Evolutionary conservation across 2,797 vertebrate genomes (phyloP), one percentile per base, ranked within the genome.

Genomic region (Anguilla anguilla): DNA sequence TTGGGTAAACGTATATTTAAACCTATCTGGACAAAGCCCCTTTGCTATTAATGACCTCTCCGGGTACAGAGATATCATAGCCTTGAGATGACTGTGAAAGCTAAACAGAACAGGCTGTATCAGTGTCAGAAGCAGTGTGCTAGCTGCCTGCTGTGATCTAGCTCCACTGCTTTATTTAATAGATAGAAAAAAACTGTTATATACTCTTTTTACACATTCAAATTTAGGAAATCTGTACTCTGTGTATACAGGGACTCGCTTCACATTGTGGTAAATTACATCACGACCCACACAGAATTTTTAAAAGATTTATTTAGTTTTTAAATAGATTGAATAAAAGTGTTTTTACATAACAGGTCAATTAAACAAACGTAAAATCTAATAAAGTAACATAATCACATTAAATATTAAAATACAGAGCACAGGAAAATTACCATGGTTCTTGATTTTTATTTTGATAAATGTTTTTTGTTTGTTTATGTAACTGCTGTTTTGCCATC

Each of bases 41-140:
- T 46, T 46, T 82, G 79, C 79, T 51, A 82, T 49, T 53, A 83
- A 83, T 83, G 46, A 83, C 25, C 39, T 51, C 43, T 25, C 49
- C 25, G 19, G 25, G 81, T 83, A 82, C 79, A 83, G 81, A n/a
- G 81, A 83, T 83, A 51, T 13, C 6, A 51, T 82, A 82, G 35
- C 81, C 81, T 82, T 83, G 81, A 83, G n/a, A 11, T 83, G 77
- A 81, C 77, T 25, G 77, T 46, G 81, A 83, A 82, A 51, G 79
- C 79, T 82, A 82, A 83, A 83, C 22, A 49, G 81, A 11, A 25
- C 19, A 53, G 43, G 49, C 81, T 51, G 31, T 82, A 82, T 51
- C 79, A 82, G 43, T 81, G 77, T 81, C 77, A 49, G 35, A 46
- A 81, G 77, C 25, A 1, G 51, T 53, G 22, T n/a, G 10, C 79